Evolutionary conservation across 2,113 vertebrate genomes (phyloP).

Genomic region (Corythoichthys intestinalis): DNA sequence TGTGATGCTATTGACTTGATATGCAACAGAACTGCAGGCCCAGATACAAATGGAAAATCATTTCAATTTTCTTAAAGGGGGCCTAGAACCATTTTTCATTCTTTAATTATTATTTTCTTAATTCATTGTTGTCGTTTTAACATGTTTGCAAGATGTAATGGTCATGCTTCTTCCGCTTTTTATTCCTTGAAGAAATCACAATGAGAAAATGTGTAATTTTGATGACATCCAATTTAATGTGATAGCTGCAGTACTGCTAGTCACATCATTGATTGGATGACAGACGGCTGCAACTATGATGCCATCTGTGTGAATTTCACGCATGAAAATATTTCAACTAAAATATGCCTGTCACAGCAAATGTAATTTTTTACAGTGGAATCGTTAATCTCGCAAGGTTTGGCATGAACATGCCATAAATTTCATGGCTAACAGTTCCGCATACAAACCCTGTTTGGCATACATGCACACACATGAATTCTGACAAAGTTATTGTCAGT

Average conservation of each 20-base stretch:
- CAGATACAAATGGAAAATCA: conserved; percentile 20
- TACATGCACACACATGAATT: conserved; percentile 5
- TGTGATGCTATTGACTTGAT: conserved; percentile 66
- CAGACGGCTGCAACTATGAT: conserved; percentile 54
- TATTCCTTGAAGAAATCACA: conserved; percentile 23
- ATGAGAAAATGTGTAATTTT: conserved; percentile 19
- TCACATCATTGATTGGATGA: conserved; percentile 64
- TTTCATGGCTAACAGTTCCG: conserved; percentile 14
- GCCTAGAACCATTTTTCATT: too few species aligned
- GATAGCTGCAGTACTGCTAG: conserved; percentile 47
- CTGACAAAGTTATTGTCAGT: conserved; percentile 17
- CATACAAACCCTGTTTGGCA: neutral
- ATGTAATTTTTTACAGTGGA: conserved; percentile 46
- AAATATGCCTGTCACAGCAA: conserved; percentile 51
- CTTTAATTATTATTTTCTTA: too few species aligned
- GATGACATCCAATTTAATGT: conserved; percentile 48
- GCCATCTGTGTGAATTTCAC: conserved; percentile 55
- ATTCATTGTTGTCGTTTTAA: conserved; percentile 16
- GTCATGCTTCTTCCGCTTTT: conserved; percentile 31
- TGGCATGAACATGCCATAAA: conserved; percentile 39
- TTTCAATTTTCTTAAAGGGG: conserved; percentile 30
- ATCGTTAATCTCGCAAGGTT: conserved; percentile 42
- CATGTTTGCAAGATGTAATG: conserved; percentile 11
- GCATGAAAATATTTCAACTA: conserved; percentile 54
- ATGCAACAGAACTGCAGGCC: conserved; percentile 37